These are phyloP conservation scores for Vannuccia rotundouncinata DNA, from an alignment of 2,888 invertebrate species.

Conservation along the genomic window DNA sequence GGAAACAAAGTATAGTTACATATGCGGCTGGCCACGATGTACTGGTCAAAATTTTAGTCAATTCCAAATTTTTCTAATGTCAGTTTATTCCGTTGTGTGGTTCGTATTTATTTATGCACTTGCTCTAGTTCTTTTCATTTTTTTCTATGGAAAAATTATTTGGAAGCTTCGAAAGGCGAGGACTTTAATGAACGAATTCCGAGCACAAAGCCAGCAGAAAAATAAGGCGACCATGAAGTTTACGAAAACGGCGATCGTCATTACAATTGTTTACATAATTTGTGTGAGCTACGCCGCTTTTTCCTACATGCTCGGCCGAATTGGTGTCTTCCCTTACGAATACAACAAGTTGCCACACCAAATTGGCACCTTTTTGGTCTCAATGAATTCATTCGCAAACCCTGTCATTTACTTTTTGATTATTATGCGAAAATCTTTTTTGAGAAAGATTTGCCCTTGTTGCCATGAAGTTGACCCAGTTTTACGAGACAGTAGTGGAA, in stretches of 20 bases:
- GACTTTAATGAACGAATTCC: background rate
- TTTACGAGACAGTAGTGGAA: no score
- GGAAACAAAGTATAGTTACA: constrained; percentile 29
- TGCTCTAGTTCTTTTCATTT: background rate
- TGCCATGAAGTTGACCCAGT: no score
- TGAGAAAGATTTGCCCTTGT: background rate
- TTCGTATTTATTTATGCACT: constrained; percentile 23
- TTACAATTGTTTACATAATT: constrained; percentile 34
- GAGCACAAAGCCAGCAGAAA: constrained; percentile 5
- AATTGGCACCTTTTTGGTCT: constrained; percentile 18
- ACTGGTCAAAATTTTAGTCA: background rate
- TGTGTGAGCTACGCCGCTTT: constrained; percentile 35
- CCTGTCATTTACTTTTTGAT: constrained; percentile 32
- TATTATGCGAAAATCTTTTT: constrained; percentile 11
- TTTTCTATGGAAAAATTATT: constrained; percentile 27
- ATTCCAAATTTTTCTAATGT: background rate
- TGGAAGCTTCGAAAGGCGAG: background rate
- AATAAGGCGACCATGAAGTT: constrained; percentile 29
- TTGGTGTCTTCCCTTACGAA: background rate
- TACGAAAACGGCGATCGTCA: constrained; percentile 30
- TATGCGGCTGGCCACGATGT: background rate
- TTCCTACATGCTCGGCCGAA: constrained; percentile 30
- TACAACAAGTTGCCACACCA: constrained; percentile 29
- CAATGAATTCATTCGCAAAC: constrained; percentile 33
- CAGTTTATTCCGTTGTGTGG: constrained; percentile 29